A percentile compares a stretch with the other conserved stretches of the same genome.
Evolutionary conservation across 2,888 invertebrate genomes (phyloP).

Genomic region (Megamerina dolium): DNA sequence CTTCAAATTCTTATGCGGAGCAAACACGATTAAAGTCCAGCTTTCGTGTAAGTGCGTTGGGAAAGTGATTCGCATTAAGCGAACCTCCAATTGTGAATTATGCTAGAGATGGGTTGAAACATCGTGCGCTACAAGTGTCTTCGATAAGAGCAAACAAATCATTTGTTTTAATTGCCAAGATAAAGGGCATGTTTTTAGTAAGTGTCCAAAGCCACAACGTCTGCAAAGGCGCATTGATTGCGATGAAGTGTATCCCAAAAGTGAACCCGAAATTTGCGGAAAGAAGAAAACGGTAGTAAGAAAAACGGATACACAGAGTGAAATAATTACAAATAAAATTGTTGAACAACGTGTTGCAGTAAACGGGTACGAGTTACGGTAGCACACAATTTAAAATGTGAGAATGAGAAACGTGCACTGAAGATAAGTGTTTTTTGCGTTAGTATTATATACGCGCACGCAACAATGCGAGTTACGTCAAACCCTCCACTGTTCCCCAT

Average conservation of each 20-base stretch:
- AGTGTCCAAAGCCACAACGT: constrained; percentile 7
- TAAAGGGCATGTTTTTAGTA: constrained; percentile 11
- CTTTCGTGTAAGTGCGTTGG: constrained; percentile 4
- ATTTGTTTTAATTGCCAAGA: constrained; percentile 14
- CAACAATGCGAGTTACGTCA: no score
- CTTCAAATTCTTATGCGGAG: neutral
- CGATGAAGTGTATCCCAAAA: constrained; percentile 8
- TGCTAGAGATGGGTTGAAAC: no score
- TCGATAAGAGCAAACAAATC: neutral
- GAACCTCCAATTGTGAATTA: constrained; percentile 7
- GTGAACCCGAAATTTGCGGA: constrained; percentile 10
- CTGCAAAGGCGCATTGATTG: constrained; percentile 10
- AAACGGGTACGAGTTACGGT: constrained; percentile 3
- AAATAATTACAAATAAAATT: neutral
- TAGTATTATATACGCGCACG: constrained; percentile 4
- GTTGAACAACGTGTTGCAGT: constrained; percentile 1
- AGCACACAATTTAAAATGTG: constrained; percentile 1
- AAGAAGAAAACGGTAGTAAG: constrained; percentile 6
- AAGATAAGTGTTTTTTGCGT: constrained; percentile 12
- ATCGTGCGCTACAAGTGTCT: neutral
- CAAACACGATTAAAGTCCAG: neutral
- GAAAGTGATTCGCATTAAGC: constrained; percentile 3
- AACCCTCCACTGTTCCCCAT: no score
- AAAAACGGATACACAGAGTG: constrained; percentile 1
- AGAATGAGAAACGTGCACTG: constrained; percentile 2